Evolutionary conservation across 1,140 invertebrate genomes (phyloP).

Genomic region (Delia radicum): DNA sequence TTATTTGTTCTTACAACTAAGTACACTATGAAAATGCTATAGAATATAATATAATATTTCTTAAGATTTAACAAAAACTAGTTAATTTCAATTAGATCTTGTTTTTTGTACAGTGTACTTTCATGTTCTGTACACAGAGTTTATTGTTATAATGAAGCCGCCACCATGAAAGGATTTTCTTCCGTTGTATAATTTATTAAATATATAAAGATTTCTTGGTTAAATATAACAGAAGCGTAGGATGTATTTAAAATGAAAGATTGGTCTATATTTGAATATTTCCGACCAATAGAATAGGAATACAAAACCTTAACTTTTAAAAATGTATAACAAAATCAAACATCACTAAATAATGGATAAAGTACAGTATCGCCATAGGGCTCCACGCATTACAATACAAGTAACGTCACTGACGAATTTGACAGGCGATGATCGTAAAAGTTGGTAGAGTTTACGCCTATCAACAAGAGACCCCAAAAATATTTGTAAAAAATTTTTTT

Average conservation of each 20-base stretch:
- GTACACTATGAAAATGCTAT: not conserved
- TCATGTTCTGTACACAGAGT: not conserved
- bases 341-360: no score
- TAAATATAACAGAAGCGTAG: not conserved
- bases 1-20: not conserved
- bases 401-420: no score
- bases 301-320: no score
- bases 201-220: not conserved
- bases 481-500: no score
- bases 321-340: no score
- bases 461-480: no score
- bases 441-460: no score
- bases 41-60: not conserved
- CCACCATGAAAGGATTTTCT: slow-evolving; percentile 26
- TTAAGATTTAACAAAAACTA: not conserved
- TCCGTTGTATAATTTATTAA: slow-evolving; percentile 10
- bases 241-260: not conserved
- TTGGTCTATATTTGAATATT: no score
- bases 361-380: no score
- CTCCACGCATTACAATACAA: no score
- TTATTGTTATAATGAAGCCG: slow-evolving; percentile 19
- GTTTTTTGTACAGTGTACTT: not conserved
- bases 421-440: no score
- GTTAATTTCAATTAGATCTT: not conserved
- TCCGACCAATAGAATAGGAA: no score